Evolutionary conservation across 2,113 vertebrate species (phyloP), one percentile per base, ranked within the genome.

Genomic region (Sus scrofa): DNA sequence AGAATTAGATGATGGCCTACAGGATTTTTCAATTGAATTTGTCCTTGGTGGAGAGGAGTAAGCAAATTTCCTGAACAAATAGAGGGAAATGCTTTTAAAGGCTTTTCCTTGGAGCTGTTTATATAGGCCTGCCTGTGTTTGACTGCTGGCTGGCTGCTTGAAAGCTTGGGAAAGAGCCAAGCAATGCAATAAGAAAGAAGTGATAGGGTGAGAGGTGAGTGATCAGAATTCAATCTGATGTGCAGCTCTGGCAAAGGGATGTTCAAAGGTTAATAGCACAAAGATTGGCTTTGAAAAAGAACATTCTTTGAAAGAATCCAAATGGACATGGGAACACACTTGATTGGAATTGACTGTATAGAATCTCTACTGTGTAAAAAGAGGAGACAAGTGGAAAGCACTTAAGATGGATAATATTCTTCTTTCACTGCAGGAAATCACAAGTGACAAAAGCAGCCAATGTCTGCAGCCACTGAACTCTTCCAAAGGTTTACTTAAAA

Each of bases 221-320:
- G 77, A 91, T 82, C 83, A 92, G 84, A 92, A 86, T 71, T 60
- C 71, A 95, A 52, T 95, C 73, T 95, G 34, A 81, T 79, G 81
- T 71, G 37, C 7, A 30, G 68, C 74, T 58, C 71, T 20, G 74
- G 67, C 84, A 75, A 81, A 56, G 70, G 44, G 34, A 83, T 93
- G 91, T 18, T 75, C 39, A 58, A 62, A 98, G 86, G 89, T 83
- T 97, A 96, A 94, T 62, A 75, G 93, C 65, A 93, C 89, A 86
- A 44, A 95, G 91, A 88, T 67, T 96, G 93, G 91, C 94, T 97
- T 94, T 96, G 96, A 88, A 92, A 96, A 95, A 87, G 89, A 78
- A 86, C 75, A 32, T 94, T 95, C 91, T 96, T 92, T 97, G 95
- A 95, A 88, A 86, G 94, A 96, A 93, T 94, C 83, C 75, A 70